These are phyloP conservation scores for Excalfactoria chinensis DNA, from an alignment of 2,113 vertebrate species.

Conservation along the genomic window DNA sequence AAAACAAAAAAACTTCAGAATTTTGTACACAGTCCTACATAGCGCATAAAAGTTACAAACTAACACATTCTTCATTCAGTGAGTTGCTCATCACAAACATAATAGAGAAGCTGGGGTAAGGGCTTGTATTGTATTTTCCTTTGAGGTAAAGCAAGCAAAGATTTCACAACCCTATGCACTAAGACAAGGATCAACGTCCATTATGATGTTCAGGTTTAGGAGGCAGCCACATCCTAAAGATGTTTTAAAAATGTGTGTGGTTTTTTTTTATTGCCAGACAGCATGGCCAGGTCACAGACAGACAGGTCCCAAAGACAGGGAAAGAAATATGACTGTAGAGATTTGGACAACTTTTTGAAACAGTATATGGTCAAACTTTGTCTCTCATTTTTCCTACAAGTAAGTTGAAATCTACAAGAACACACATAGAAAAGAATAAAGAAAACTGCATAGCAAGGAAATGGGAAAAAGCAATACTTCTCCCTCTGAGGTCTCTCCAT, in stretches of 20 bases:
- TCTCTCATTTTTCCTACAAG: not conserved
- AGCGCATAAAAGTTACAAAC: not conserved
- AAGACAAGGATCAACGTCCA: not conserved
- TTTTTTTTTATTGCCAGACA: slow-evolving; percentile 3
- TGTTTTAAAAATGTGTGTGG: not conserved
- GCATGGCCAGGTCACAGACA: not conserved
- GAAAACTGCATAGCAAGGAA: not conserved
- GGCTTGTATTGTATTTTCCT: not conserved
- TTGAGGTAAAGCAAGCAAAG: slow-evolving; percentile 7
- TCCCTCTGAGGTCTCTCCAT: not conserved
- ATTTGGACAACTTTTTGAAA: not conserved
- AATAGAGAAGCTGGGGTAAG: not conserved
- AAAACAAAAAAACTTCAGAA: not conserved
- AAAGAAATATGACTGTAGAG: not conserved
- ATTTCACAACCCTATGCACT: slow-evolving; percentile 23
- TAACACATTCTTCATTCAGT: not conserved
- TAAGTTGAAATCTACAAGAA: not conserved
- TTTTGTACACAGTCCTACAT: not conserved
- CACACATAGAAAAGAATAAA: not conserved
- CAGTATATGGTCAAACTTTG: not conserved
- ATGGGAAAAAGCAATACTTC: not conserved
- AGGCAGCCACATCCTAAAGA: slow-evolving; percentile 6
- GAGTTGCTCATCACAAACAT: not conserved
- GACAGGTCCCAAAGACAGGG: not conserved
- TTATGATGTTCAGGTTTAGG: slow-evolving; percentile 20